Percentiles rank a stretch among this genome's conserved stretches.
Evolutionary conservation across 2,888 invertebrate species (phyloP).

Genomic region (Eupithecia pulchellata): DNA sequence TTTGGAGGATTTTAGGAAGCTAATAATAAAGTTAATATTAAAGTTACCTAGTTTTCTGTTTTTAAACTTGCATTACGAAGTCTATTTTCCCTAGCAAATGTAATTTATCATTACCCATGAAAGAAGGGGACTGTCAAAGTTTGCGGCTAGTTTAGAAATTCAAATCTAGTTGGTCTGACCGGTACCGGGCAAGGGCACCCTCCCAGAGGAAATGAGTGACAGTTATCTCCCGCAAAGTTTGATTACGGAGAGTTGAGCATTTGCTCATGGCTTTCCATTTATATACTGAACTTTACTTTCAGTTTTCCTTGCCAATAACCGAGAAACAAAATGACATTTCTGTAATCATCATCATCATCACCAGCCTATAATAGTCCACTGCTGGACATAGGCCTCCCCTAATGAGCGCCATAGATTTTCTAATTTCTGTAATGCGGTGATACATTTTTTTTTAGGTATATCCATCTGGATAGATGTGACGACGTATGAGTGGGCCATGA

Average conservation of each 20-base stretch:
- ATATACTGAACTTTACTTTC: background rate
- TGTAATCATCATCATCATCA: too few species aligned
- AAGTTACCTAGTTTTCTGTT: background rate
- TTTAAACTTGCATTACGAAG: background rate
- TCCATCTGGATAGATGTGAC: too few species aligned
- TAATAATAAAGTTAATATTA: background rate
- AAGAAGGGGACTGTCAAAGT: constrained; percentile 11
- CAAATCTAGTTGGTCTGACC: constrained; percentile 47
- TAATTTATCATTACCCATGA: constrained; percentile 1
- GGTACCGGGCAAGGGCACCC: constrained; percentile 23
- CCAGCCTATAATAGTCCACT: too few species aligned
- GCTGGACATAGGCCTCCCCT: too few species aligned
- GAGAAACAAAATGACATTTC: background rate
- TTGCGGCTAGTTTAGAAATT: constrained; percentile 48
- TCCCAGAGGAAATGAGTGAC: constrained; percentile 42
- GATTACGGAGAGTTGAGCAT: constrained; percentile 14
- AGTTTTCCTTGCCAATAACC: background rate
- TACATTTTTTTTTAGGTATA: too few species aligned
- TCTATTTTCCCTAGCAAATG: background rate
- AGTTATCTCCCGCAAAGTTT: constrained; percentile 30
- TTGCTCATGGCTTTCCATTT: background rate
- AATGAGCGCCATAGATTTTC: too few species aligned
- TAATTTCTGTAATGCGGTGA: too few species aligned
- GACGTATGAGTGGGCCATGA: too few species aligned
- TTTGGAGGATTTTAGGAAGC: background rate